Evolutionary conservation across 2,113 vertebrate species (phyloP), one percentile per base, ranked within the genome.

Genomic region (Thamnophis sirtalis): DNA sequence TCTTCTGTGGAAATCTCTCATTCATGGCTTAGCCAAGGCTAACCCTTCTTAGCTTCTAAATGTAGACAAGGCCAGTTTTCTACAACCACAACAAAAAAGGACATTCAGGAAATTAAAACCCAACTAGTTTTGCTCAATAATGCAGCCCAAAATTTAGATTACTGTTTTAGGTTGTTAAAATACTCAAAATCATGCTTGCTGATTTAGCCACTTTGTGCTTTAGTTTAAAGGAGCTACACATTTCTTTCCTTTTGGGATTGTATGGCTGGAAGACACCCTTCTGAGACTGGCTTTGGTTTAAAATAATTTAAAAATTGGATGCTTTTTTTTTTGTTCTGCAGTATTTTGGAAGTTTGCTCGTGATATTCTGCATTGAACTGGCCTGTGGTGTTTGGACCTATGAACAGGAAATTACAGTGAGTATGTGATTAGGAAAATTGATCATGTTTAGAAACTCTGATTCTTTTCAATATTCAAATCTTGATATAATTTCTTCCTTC

Each of bases 371-470:
- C 19, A 97, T 99, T 93, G 99, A 99, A 96, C 94, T 99, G 97
- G 98, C 99, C 93, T 98, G 98, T 92, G 99, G 99, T 9, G 98
- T 99, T 89, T 99, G 99, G 99, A 99, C 98, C 10, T 99, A 99
- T 0, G 98, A 99, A 48, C 98, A 99, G 97, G 99, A 98, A 96
- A 94, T 98, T 92, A 97, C 93, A 96, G 98, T 98, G 96, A 97
- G 98, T 38, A 80, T 98, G 94, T 93, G 93, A 93, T 4, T 19
- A n/a, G 38, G 28, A 86, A 63, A 13, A 19, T 63, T 54, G 51
- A 19, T 87, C n/a, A 4, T 53, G 28, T 53, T 87, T 8, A 33
- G 26, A n/a, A 17, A 80, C 33, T 38, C 19, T 21, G n/a, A 54
- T 90, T 89, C 28, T 87, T 33, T 24, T 33, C 19, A 50, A 21